Evolutionary conservation across 2,888 invertebrate genomes (phyloP).

Genomic region (Drosophila percnosoma): DNA sequence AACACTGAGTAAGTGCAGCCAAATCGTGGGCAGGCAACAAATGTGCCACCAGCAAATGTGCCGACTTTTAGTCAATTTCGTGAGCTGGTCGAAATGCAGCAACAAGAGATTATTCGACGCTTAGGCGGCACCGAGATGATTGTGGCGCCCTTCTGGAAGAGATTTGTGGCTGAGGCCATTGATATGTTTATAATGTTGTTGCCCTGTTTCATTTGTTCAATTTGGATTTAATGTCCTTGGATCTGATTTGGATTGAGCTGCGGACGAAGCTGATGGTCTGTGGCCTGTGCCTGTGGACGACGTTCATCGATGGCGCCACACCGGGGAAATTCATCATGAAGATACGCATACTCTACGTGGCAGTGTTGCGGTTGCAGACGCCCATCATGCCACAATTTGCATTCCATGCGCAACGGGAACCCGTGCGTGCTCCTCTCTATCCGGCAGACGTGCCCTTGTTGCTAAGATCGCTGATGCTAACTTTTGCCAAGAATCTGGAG

Average conservation of each 20-base stretch:
- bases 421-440: constrained; percentile 87
- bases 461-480: constrained; percentile 89
- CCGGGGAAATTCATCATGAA: constrained; percentile 95
- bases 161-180: constrained; percentile 84
- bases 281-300: too few relatives aligned
- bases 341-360: constrained; percentile 92
- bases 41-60: constrained; percentile 6
- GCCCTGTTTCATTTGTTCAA: constrained; percentile 90
- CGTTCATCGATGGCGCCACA: constrained; percentile 90
- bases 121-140: constrained; percentile 89
- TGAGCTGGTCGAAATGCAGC: constrained; percentile 68
- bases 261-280: constrained; percentile 91
- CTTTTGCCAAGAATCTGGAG: constrained; percentile 94
- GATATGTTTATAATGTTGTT: too few relatives aligned
- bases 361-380: constrained; percentile 87
- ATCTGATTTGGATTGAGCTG: constrained; percentile 91
- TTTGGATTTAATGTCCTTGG: constrained; percentile 91
- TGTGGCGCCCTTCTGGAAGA: constrained; percentile 95
- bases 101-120: constrained; percentile 66
- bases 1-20: constrained; percentile 23
- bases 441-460: constrained; percentile 90
- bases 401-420: constrained; percentile 64
- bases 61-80: constrained; percentile 53
- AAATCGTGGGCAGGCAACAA: constrained; percentile 7
- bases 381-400: constrained; percentile 84